Base-by-base conservation (phyloP, 2,797 vertebrate species). In the Platalea minor region DNA sequence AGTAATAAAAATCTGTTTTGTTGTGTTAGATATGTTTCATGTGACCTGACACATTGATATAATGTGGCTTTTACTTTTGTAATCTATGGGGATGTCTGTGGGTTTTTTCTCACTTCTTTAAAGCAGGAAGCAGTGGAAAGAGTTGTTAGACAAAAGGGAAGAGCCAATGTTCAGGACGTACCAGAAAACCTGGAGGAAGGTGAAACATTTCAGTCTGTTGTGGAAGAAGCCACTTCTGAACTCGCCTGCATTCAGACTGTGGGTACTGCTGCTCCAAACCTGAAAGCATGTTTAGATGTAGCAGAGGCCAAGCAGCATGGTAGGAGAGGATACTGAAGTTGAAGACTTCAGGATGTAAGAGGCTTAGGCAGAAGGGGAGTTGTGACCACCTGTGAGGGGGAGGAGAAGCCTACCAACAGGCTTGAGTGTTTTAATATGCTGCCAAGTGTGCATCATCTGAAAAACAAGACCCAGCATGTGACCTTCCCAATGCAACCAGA, bases 171-270 rank as follows among this genome's bases (percentile, higher is more conserved):
- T 86, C 17, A 64, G 63, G 50, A 60, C 1, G 0, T 60, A 80
- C 21, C n/a, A 68, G 57, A 64, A 87, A 65, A 78, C 8, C 10
- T 43, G 53, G 50, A 89, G 50, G 76, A 82, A 72, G 59, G 46
- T 13, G 4, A n/a, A 86, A n/a, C 15, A 2, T 29, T 48, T 85
- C 15, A 14, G 28, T 87, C 39, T 92, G n/a, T 81, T 3, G 1
- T 51, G 35, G 29, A 89, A 39, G 61, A 64, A 68, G 39, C 26
- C 7, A 8, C 18, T 81, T 41, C 21, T 56, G 78, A 78, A n/a
- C 29, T 73, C 0, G 0, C 11, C 23, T 17, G 17, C 18, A 2
- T 56, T 83, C 17, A 39, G 41, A 50, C 37, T 0, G 0, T 51
- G 21, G 16, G 13, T 73, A 33, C 39, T 85, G 75, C 35, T 50